These are phyloP conservation scores for Lycorma delicatula DNA, from an alignment of 1,140 invertebrate genomes.

Conservation along the genomic window DNA sequence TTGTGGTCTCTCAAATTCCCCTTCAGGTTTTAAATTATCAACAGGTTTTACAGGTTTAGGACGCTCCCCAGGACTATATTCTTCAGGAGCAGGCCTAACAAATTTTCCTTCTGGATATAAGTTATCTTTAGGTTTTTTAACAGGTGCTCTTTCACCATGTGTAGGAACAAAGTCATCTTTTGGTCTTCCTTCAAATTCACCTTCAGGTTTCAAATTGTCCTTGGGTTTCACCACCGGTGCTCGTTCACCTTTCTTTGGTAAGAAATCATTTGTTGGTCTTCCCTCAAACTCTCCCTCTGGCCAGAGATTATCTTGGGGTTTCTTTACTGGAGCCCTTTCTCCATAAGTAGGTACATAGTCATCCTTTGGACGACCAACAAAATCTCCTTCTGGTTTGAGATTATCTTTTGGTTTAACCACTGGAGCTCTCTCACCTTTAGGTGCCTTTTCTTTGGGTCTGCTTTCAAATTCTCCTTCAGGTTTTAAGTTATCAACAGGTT, in stretches of 20 bases:
- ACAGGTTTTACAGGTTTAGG: slow-evolving; percentile 31
- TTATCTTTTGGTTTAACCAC: slow-evolving; percentile 37
- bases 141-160: slow-evolving; percentile 43
- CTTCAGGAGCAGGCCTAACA: slow-evolving; percentile 38
- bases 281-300: slow-evolving; percentile 50
- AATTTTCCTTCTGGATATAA: slow-evolving; percentile 49
- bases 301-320: slow-evolving; percentile 34
- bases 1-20: slow-evolving; percentile 40
- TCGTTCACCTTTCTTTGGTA: slow-evolving; percentile 33
- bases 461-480: slow-evolving; percentile 46
- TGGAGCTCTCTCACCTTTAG: slow-evolving; percentile 29
- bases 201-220: slow-evolving; percentile 44
- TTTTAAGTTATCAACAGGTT: slow-evolving; percentile 46
- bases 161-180: slow-evolving; percentile 43
- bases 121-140: slow-evolving; percentile 43
- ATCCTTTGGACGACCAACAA: slow-evolving; percentile 32
- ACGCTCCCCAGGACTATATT: slow-evolving; percentile 24
- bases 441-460: slow-evolving; percentile 31
- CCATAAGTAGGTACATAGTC: slow-evolving; percentile 33
- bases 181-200: slow-evolving; percentile 32
- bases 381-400: slow-evolving; percentile 38
- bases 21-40: slow-evolving; percentile 48
- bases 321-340: slow-evolving; percentile 25
- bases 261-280: slow-evolving; percentile 36
- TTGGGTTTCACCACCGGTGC: slow-evolving; percentile 32